Evolutionary conservation across 2,797 vertebrate species (phyloP).

Genomic region (Fringilla coelebs): DNA sequence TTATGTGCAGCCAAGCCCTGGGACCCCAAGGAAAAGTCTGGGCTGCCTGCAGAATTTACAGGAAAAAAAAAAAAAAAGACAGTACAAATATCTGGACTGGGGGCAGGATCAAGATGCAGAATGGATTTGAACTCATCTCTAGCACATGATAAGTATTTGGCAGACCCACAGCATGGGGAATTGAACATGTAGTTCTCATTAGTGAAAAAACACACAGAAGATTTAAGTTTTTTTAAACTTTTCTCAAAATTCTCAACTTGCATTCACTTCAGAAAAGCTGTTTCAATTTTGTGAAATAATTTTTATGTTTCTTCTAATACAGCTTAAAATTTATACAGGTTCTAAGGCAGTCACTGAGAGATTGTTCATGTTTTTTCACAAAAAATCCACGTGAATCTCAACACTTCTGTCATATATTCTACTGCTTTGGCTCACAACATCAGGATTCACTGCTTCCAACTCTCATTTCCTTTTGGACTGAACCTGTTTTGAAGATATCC

Average conservation of each 20-base stretch:
- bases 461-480: constrained; percentile 53
- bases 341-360: neutral
- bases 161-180: constrained; percentile 4
- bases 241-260: neutral
- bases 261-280: neutral
- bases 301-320: neutral
- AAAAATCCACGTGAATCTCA: neutral
- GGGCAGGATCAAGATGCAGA: constrained; percentile 30
- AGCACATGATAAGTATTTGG: constrained; percentile 49
- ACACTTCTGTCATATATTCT: constrained; percentile 15
- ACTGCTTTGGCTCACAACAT: neutral
- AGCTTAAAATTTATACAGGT: neutral
- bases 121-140: constrained; percentile 38
- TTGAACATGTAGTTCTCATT: constrained; percentile 47
- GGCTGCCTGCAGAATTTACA: constrained; percentile 36
- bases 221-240: neutral
- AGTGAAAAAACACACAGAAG: constrained; percentile 2
- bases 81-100: constrained; percentile 7
- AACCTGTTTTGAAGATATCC: constrained; percentile 27
- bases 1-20: constrained; percentile 25
- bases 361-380: constrained; percentile 13
- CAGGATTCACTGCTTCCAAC: neutral
- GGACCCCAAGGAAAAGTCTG: constrained; percentile 44
- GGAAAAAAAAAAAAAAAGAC: constrained; percentile 11
- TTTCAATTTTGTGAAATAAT: neutral